Evolutionary conservation across 2,113 vertebrate species (phyloP).

Genomic region (Rhipidura dahli): DNA sequence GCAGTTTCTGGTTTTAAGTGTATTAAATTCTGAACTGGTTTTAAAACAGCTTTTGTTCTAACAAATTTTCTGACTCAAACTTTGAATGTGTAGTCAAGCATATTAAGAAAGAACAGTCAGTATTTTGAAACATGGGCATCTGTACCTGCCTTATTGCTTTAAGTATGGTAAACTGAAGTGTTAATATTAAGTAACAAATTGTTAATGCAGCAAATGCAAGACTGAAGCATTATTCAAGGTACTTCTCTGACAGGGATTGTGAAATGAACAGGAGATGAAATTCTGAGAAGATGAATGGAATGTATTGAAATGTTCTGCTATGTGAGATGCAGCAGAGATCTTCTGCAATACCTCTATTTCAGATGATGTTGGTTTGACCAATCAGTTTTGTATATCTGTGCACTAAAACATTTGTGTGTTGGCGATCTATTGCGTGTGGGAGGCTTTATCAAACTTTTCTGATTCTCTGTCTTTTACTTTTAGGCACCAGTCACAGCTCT

Average conservation of each 20-base stretch:
- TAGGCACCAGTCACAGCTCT: constrained; percentile 95
- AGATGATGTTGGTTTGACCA: background rate
- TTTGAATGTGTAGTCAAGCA: background rate
- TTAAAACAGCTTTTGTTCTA: background rate
- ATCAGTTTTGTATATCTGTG: background rate
- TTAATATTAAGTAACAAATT: background rate
- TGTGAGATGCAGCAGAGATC: background rate
- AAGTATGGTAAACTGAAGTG: background rate
- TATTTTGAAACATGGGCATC: background rate
- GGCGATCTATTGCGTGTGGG: background rate
- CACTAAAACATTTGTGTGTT: background rate
- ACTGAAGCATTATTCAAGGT: background rate
- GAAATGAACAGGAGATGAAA: background rate
- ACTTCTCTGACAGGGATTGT: background rate
- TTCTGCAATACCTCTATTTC: background rate
- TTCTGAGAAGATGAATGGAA: background rate
- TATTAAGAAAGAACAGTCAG: background rate
- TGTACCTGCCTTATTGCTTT: background rate
- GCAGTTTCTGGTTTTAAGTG: background rate
- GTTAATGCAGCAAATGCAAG: background rate
- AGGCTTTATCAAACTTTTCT: background rate
- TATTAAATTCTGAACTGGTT: background rate
- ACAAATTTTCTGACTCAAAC: background rate
- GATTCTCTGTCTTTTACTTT: constrained; percentile 16
- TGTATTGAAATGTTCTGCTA: background rate